A percentile compares a stretch with the other conserved stretches of the same genome.
Evolutionary conservation across 2,888 invertebrate species (phyloP).

Genomic region (Clusia tigrina): DNA sequence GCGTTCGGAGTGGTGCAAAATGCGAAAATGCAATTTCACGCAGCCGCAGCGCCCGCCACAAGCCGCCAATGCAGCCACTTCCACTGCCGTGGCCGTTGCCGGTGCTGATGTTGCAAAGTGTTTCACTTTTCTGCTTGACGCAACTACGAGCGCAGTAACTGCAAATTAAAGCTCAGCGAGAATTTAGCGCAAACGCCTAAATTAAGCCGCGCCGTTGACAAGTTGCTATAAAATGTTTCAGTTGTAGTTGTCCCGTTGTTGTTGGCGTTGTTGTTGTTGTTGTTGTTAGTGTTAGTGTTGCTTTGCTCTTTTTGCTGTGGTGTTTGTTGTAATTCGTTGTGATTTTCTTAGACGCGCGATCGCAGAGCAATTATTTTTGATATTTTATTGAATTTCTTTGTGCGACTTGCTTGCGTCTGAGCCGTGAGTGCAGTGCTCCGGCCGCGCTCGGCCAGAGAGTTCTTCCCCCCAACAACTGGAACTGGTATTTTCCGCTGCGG

Average conservation of each 20-base stretch:
- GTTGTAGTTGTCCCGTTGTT: constrained; percentile 9
- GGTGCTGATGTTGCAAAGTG: background rate
- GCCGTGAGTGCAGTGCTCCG: background rate
- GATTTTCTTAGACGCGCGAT: background rate
- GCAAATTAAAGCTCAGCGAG: constrained; percentile 16
- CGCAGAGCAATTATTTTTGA: constrained; percentile 30
- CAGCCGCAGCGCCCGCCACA: background rate
- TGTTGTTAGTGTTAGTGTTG: too few species aligned
- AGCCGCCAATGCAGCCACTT: background rate
- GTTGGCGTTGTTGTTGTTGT: background rate
- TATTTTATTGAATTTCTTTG: constrained; percentile 33
- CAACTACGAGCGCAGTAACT: background rate
- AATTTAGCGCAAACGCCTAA: constrained; percentile 11
- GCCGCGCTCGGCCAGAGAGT: background rate
- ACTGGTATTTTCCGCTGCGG: constrained; percentile 19
- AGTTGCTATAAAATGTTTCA: constrained; percentile 4
- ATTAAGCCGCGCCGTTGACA: constrained; percentile 12
- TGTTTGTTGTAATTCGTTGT: too few species aligned
- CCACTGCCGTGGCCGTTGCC: background rate
- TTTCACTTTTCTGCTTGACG: constrained; percentile 4
- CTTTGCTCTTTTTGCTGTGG: too few species aligned
- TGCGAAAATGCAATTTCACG: constrained; percentile 8
- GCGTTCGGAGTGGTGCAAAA: background rate
- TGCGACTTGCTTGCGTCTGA: background rate
- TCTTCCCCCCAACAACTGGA: background rate